Base-by-base conservation (phyloP, 2,797 vertebrate species). In the Pygocentrus nattereri region DNA sequence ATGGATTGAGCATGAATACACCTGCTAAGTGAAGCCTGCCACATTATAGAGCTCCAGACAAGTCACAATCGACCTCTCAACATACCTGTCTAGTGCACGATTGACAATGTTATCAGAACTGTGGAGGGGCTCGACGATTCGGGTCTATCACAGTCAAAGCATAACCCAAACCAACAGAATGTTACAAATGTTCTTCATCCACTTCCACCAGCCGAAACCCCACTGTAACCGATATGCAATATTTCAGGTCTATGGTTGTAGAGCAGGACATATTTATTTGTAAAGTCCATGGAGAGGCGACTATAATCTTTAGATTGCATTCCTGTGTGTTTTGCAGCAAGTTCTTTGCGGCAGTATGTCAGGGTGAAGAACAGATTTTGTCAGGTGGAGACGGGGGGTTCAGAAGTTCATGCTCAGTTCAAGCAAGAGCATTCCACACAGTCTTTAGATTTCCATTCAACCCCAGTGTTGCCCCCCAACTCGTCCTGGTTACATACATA, bases 391-490 rank as follows among this genome's bases (percentile, higher is more conserved):
- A 90, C 88, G 72, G 83, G 56, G 86, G 88, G 89, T 91, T 91
- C 86, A 82, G 83, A 85, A 91, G 93, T 94, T 95, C 92, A 93
- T 80, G 85, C 79, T 75, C 76, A 92, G 93, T 92, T 93, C 92
- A 93, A 7, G 64, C 79, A 4, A 58, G 76, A 92, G 89, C 90
- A 92, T 93, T 93, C 91, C 90, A 82, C 23, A 78, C 89, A 89
- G 76, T 92, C 89, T 90, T 93, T 88, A 89, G 88, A 87, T 91
- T 91, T 89, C 77, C 80, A 87, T 88, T 90, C 80, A 79, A 78
- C 82, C 82, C 80, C 67, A 56, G 74, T n/a, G 31, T 71, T 65
- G 21, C 47, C 78, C 74, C 52, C 61, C 31, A 64, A 30, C 61
- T 38, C 82, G 70, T 76, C 73, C 62, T 31, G 25, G 59, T 78